Base-by-base conservation (phyloP, 2,113 vertebrate species). In the Pedetes capensis region DNA sequence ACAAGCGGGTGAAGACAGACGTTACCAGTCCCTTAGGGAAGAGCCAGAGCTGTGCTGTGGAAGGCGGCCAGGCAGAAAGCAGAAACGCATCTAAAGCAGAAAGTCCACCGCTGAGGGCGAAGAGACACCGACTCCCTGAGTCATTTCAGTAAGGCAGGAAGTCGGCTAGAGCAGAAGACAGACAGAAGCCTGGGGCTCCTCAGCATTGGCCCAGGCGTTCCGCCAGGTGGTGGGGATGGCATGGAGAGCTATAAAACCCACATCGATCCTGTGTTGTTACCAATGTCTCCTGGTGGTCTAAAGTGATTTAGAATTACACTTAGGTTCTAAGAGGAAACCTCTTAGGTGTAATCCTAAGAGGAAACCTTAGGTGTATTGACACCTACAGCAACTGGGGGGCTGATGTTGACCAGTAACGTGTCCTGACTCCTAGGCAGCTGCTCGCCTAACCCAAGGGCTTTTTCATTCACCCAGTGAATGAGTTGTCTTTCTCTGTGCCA, bases 361-460 rank as follows among this genome's bases (percentile, higher is more conserved):
- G 22, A 10, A 42, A 3, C 3, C 3, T 4, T 0, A n/a, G n/a
- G n/a, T n/a, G n/a, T n/a, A n/a, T n/a, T n/a, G n/a, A 5, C 3
- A 4, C 20, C 12, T 2, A 13, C 0, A 37, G 2, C 34, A 2
- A 3, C n/a, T n/a, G n/a, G 29, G 4, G 59, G 27, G 32, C 23
- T 66, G 42, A 22, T 23, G 44, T 2, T 16, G 63, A 34, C 4
- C 22, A 32, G 16, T 25, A 44, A 32, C 34, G 44, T 18, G 6
- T 39, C 0, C 22, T 53, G 27, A 20, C 4, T 4, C 18, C 14
- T 0, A 57, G 23, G 29, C 3, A 2, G 25, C 5, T 6, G 25
- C 57, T 8, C 23, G 34, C 16, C 25, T 2, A 49, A 34, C 10
- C 47, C 74, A 29, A 0, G 14, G 11, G 25, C 12, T 0, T 22